Evolutionary conservation across 2,797 vertebrate species (phyloP).

Genomic region (Tinamus major): DNA sequence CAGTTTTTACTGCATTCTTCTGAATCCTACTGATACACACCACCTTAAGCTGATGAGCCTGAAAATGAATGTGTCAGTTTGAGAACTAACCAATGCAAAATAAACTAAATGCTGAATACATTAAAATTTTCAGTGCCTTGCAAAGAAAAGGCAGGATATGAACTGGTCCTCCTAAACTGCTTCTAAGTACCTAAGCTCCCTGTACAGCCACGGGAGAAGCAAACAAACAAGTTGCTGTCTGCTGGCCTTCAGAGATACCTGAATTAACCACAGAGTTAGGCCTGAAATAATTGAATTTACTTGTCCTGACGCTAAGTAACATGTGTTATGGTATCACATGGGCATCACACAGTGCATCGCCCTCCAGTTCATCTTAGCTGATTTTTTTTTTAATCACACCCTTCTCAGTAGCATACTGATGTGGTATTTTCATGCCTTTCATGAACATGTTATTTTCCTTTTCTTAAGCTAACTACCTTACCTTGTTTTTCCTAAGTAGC

Average conservation of each 20-base stretch:
- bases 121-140: constrained; percentile 5
- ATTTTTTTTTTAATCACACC: background rate
- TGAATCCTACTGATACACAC: background rate
- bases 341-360: background rate
- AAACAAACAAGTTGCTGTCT: background rate
- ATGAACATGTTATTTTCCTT: background rate
- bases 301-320: background rate
- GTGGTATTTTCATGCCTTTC: background rate
- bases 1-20: background rate
- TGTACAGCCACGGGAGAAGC: background rate
- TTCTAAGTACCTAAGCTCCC: background rate
- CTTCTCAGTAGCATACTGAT: background rate
- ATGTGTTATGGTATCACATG: background rate
- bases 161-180: constrained; percentile 20
- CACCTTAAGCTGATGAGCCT: constrained; percentile 10
- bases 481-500: background rate
- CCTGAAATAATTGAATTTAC: constrained; percentile 17
- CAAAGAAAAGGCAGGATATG: background rate
- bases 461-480: constrained; percentile 23
- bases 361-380: background rate
- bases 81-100: constrained; percentile 16
- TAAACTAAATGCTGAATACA: background rate
- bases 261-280: constrained; percentile 31
- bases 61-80: background rate
- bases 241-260: constrained; percentile 10